These are phyloP conservation scores for Drosophila neutralis DNA, from an alignment of 2,888 invertebrate species.

Conservation along the genomic window DNA sequence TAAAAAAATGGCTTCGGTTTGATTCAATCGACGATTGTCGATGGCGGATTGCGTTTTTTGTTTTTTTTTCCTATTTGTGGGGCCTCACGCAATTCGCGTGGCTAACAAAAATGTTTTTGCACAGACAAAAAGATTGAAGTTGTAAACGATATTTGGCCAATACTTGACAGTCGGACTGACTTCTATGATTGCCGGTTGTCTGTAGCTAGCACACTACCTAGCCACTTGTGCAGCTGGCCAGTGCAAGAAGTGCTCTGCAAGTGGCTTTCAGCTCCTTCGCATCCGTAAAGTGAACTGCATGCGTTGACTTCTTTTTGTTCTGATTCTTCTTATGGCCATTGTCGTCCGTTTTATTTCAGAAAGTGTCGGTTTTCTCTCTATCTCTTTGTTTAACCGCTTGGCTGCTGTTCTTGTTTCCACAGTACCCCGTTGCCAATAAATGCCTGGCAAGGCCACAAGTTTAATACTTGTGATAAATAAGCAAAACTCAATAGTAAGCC, in stretches of 20 bases:
- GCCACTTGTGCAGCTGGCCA: slow-evolving; percentile 13
- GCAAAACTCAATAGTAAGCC: background rate
- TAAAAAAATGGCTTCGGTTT: slow-evolving; percentile 41
- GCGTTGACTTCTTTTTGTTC: slow-evolving; percentile 5
- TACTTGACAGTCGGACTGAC: slow-evolving; percentile 34
- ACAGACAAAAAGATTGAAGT: slow-evolving; percentile 6
- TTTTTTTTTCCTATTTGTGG: background rate
- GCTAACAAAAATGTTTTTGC: slow-evolving; percentile 23
- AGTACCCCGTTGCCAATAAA: slow-evolving; percentile 16
- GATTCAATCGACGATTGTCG: slow-evolving; percentile 36
- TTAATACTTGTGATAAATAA: background rate
- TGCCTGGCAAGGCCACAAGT: background rate
- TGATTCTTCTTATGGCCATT: slow-evolving; percentile 9
- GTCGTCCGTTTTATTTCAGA: slow-evolving; percentile 51
- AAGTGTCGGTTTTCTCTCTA: slow-evolving; percentile 15
- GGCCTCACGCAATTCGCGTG: slow-evolving; percentile 9
- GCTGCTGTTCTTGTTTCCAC: slow-evolving; percentile 9
- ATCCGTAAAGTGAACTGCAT: slow-evolving; percentile 33
- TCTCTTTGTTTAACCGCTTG: slow-evolving; percentile 25
- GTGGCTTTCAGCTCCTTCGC: slow-evolving; percentile 21
- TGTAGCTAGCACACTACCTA: slow-evolving; percentile 12
- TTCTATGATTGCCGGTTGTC: slow-evolving; percentile 40
- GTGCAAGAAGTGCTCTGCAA: slow-evolving; percentile 8
- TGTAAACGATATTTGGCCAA: slow-evolving; percentile 42
- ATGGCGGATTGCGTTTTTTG: slow-evolving; percentile 27